Conservation (phyloP, 1,140 invertebrate genomes). For the Aricia agestis region DNA sequence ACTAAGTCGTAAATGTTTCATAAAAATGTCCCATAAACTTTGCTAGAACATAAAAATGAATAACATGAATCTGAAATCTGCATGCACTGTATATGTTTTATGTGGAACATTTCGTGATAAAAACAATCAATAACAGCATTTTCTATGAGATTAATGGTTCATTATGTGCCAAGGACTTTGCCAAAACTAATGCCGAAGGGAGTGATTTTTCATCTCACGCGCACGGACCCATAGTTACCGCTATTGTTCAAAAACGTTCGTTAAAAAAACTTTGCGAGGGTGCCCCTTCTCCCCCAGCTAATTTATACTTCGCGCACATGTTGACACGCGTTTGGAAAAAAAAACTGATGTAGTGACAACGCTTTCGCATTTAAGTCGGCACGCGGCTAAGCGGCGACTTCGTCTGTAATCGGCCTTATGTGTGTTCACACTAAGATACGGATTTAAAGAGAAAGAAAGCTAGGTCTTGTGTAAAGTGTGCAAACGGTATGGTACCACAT, state of each 20-base stretch:
- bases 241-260: constrained; percentile 71
- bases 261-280: constrained; percentile 70
- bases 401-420: constrained; percentile 18
- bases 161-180: background rate
- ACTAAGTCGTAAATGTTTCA: background rate
- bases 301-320: constrained; percentile 72
- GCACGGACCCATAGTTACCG: constrained; percentile 56
- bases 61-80: background rate
- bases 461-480: background rate
- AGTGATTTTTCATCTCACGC: constrained; percentile 64
- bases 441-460: background rate
- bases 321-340: constrained; percentile 67
- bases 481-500: no score
- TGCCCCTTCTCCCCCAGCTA: constrained; percentile 61
- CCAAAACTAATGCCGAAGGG: constrained; percentile 32
- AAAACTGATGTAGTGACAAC: constrained; percentile 59
- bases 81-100: background rate
- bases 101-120: background rate
- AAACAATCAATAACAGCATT: background rate
- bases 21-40: background rate
- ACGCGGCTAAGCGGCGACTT: constrained; percentile 30
- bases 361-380: constrained; percentile 60
- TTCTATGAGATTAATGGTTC: constrained; percentile 2
- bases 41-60: background rate
- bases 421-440: background rate